These are phyloP conservation scores for Leptopilina syphax DNA, from an alignment of 2,888 invertebrate genomes.

Conservation along the genomic window DNA sequence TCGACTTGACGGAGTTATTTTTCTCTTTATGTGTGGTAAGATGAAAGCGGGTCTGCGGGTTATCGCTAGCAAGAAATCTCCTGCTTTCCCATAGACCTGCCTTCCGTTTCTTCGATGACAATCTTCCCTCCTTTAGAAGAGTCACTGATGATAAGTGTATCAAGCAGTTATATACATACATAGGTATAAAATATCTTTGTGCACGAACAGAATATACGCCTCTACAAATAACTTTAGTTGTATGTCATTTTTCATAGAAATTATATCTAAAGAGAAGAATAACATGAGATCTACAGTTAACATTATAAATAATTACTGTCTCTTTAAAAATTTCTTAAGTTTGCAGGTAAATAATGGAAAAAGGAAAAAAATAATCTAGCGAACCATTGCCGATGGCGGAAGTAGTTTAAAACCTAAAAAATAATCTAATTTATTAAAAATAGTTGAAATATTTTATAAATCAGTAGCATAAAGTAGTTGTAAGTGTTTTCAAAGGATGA, in stretches of 20 bases:
- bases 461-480: background rate
- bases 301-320: background rate
- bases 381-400: too few species aligned
- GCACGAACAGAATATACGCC: background rate
- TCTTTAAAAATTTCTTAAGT: too few species aligned
- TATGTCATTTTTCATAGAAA: background rate
- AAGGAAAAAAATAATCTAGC: too few species aligned
- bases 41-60: slow-evolving; percentile 23
- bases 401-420: too few species aligned
- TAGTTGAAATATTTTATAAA: background rate
- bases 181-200: background rate
- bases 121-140: slow-evolving; percentile 42
- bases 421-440: background rate
- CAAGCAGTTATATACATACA: slow-evolving; percentile 16
- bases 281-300: background rate
- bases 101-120: slow-evolving; percentile 43
- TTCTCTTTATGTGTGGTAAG: slow-evolving; percentile 28
- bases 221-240: background rate
- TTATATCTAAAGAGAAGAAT: background rate
- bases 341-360: too few species aligned
- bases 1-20: slow-evolving; percentile 33
- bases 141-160: slow-evolving; percentile 42
- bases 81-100: slow-evolving; percentile 28
- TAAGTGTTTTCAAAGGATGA: background rate
- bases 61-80: slow-evolving; percentile 42